Evolutionary conservation across 2,888 invertebrate genomes (phyloP), one percentile per base, ranked within the genome.

Genomic region (Microdon myrmicae): DNA sequence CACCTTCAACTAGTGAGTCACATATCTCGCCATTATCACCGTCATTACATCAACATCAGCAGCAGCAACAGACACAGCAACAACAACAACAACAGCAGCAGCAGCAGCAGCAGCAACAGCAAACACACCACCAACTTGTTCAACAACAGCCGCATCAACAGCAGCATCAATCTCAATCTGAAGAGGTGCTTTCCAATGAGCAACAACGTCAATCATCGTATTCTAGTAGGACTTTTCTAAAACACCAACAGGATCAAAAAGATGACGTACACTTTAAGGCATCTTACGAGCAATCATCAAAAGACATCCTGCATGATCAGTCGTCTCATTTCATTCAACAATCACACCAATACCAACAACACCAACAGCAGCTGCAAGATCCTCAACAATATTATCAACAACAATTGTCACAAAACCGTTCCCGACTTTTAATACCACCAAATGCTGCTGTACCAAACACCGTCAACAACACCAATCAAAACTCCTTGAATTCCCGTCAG

Each of bases 1-100:
- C 72, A 17, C 70, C 71, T 3, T 69, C 73, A 13, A 68, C 69
- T n/a, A 71, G 70, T 10, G 73, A 72, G 6, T 69, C 73, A 1
- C 68, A 72, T 23, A 68, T 68, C 16, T 71, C 73, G 2, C 68
- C 71, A 5, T 19, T 70, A 13, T 69, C 71, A 3, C 69, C 71
- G 7, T 48, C 68, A 4, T 32, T 61, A 13, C 59, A 67, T 26
- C 49, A 68, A 14, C 58, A 68, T 13, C 53, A 53, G 9, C 68
- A 67, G 23, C 64, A 56, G 2, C 67, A 68, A 3, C 64, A 68
- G 19, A 66, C 66, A 14, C 61, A 67, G 19, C 68, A 68, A 20
- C 68, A 60, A 20, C 22, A 13, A 14, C 51, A 45, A 10, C 39
- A 45, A 4, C 68, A 64, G 14, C 58, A 59, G 38, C 32, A 53